A percentile compares a stretch with the other conserved stretches of the same genome.
Conservation (phyloP, 2,888 invertebrate species). For the Melanargia galathea region DNA sequence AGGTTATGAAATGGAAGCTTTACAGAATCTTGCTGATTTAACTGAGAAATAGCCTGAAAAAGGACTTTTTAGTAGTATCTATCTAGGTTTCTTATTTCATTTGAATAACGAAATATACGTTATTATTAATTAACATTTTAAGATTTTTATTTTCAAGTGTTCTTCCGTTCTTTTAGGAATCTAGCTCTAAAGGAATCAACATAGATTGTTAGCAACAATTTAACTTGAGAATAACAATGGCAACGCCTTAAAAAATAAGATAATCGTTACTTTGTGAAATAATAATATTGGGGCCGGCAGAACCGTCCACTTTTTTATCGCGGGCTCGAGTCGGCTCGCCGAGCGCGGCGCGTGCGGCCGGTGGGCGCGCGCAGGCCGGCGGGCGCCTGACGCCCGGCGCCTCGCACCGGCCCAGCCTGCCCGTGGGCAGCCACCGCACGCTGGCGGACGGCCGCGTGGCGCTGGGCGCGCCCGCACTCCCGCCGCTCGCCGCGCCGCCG, state of each 20-base stretch:
- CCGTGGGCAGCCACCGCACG: constrained; percentile 80
- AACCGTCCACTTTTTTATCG: constrained; percentile 86
- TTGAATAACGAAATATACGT: no score
- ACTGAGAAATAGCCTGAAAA: no score
- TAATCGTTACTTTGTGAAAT: constrained; percentile 18
- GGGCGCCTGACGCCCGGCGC: constrained; percentile 70
- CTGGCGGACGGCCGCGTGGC: constrained; percentile 77
- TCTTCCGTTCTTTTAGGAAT: no score
- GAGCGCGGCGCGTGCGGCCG: constrained; percentile 63
- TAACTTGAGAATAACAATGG: not conserved
- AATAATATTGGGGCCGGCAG: constrained; percentile 67
- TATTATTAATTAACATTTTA: no score
- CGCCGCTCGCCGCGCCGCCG: constrained; percentile 72
- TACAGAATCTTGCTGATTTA: no score
- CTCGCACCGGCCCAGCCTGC: constrained; percentile 78
- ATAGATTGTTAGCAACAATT: no score
- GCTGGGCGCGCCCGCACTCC: constrained; percentile 62
- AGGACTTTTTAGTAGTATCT: no score
- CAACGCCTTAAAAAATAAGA: not conserved
- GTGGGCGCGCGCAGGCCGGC: constrained; percentile 75
- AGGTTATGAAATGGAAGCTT: no score
- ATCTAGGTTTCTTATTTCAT: no score
- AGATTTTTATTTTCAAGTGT: no score
- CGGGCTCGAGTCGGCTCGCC: constrained; percentile 87
- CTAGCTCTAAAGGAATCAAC: no score